Conservation (phyloP, 2,113 vertebrate genomes). For the Motacilla alba region DNA sequence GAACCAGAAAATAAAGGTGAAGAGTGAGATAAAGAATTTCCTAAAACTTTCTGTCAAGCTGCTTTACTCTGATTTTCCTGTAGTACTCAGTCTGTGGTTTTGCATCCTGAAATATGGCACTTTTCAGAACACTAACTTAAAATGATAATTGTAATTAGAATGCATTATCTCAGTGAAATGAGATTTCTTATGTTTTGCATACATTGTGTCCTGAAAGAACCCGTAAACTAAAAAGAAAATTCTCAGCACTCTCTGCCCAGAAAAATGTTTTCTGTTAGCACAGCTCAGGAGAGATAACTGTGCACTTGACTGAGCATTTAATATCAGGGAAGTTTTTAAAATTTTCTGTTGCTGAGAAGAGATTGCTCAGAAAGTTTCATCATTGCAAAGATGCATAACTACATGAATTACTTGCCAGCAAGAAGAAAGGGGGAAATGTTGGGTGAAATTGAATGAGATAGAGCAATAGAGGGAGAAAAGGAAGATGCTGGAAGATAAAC, state of each 20-base stretch:
- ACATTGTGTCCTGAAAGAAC: neutral
- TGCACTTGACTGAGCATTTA: conserved; percentile 38
- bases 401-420: conserved; percentile 64
- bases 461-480: conserved; percentile 45
- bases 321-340: conserved; percentile 64
- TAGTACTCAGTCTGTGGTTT: neutral
- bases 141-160: neutral
- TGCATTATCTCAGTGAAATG: neutral
- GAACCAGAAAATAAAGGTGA: neutral
- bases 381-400: conserved; percentile 50
- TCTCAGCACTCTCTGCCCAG: neutral
- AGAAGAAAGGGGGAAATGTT: conserved; percentile 68
- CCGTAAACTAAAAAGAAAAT: neutral
- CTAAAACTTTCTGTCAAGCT: neutral
- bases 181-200: neutral
- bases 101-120: neutral
- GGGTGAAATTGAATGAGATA: conserved; percentile 69
- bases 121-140: neutral
- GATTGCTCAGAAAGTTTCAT: conserved; percentile 52
- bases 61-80: neutral
- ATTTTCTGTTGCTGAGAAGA: conserved; percentile 48
- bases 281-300: neutral
- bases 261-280: neutral
- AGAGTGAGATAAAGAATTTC: neutral
- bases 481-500: conserved; percentile 46